Evolutionary conservation across 2,888 invertebrate species (phyloP), one percentile per base, ranked within the genome.

Genomic region (Hypolimnas misippus): DNA sequence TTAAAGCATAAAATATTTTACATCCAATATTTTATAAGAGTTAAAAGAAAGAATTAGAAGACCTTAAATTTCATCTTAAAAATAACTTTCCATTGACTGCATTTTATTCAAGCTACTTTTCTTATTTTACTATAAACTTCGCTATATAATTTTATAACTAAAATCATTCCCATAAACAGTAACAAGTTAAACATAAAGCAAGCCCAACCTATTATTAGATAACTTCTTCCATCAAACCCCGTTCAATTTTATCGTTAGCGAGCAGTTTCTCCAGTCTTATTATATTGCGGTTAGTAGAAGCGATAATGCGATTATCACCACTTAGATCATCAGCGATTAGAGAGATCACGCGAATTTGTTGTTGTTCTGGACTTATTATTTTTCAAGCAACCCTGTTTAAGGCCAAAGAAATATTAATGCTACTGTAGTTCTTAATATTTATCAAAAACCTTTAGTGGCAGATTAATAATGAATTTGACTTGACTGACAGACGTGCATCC

Each of bases 281-380:
- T 63, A 46, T 46, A 46, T 59, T 44, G 51, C 44, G 21, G 42
- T 50, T 38, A 14, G 57, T 29, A 7, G 50, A 56, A 0, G n/a
- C 40, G 58, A 59, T 63, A 35, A 33, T 49, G 31, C 10, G 29
- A 59, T 52, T 44, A 59, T 52, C 55, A 35, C 42, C 44, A 51
- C 44, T 59, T 35, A 56, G 55, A 35, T 55, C 63, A 52, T 63
- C 63, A 38, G 19, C 35, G 55, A 59, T 59, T 56, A 56, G 55
- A 44, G 29, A 44, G 5, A 44, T 38, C 59, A 46, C 53, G 59
- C 38, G 25, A 29, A 54, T 46, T 5, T 25, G 49, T 14, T 49
- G 21, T 7, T 14, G 40, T 4, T 46, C 12, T 21, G 12, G 21
- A n/a, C 10, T 46, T 21, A 38, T n/a, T n/a, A 21, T 21, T 40